Conservation (phyloP, 2,797 vertebrate species). For the Picus viridis region DNA sequence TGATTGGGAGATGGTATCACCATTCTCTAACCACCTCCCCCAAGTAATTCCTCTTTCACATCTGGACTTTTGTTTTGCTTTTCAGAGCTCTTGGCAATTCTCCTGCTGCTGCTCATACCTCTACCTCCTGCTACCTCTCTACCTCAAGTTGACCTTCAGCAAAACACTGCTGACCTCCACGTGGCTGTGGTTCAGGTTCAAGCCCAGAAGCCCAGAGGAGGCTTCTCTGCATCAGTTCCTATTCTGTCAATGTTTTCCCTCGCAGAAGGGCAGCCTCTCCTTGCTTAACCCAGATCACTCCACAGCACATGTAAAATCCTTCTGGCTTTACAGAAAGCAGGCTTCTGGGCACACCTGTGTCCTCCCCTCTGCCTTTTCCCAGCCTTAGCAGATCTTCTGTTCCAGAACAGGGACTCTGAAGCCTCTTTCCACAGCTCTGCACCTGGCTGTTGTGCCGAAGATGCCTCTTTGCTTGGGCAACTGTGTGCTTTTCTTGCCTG, state of each 20-base stretch:
- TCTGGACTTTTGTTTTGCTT: neutral
- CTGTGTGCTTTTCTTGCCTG: neutral
- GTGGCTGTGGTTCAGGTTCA: neutral
- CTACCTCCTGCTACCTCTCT: neutral
- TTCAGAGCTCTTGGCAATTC: neutral
- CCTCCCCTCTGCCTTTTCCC: neutral
- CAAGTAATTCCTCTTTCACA: neutral
- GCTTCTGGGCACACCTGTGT: neutral
- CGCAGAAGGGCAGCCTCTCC: neutral
- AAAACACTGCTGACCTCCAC: neutral
- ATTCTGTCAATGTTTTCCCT: neutral
- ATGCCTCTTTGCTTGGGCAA: neutral
- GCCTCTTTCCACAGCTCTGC: neutral
- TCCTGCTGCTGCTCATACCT: neutral
- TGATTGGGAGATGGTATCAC: neutral
- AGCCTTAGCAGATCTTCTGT: neutral
- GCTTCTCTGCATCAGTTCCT: neutral
- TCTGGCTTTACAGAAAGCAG: neutral
- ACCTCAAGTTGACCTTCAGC: neutral
- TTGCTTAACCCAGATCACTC: neutral
- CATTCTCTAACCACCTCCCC: neutral
- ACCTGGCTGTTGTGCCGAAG: neutral
- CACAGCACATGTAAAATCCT: neutral
- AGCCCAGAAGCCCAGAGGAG: neutral
- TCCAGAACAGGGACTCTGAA: neutral